Conservation (phyloP, 2,113 vertebrate genomes). For the Tragelaphus strepsiceros region DNA sequence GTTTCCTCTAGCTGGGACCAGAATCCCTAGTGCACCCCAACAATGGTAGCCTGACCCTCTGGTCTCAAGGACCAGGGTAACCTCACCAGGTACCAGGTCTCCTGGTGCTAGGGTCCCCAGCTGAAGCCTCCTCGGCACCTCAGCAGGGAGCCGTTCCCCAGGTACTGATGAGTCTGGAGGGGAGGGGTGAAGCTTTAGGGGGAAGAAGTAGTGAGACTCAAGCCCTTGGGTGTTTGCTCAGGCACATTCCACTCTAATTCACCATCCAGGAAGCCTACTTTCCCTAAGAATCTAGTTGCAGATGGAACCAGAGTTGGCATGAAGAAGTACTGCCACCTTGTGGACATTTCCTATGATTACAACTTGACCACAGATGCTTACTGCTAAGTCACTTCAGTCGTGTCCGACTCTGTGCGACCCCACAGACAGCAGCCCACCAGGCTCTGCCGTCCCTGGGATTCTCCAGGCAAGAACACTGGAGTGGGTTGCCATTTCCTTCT, state of each 20-base stretch:
- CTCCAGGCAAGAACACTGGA: too few species aligned
- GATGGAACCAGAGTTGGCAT: not conserved
- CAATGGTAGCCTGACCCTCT: not conserved
- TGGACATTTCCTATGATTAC: not conserved
- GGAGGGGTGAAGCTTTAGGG: not conserved
- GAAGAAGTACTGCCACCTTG: not conserved
- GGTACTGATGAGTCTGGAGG: not conserved
- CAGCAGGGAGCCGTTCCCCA: not conserved
- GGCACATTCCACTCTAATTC: not conserved
- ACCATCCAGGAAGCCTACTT: not conserved
- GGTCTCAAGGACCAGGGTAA: not conserved
- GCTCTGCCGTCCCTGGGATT: too few species aligned
- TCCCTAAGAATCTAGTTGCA: not conserved
- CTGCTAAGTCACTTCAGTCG: too few species aligned
- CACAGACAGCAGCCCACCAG: too few species aligned
- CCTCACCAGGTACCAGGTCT: not conserved
- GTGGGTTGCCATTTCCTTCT: too few species aligned
- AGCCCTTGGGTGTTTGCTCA: not conserved
- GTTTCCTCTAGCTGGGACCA: not conserved
- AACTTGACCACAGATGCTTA: not conserved
- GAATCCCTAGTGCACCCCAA: not conserved
- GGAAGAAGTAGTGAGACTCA: not conserved
- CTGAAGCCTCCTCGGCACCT: not conserved
- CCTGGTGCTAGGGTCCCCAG: not conserved
- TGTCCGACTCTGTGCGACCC: too few species aligned